Evolutionary conservation across 2,888 invertebrate genomes (phyloP).

Genomic region (Ormyrus nitidulus): DNA sequence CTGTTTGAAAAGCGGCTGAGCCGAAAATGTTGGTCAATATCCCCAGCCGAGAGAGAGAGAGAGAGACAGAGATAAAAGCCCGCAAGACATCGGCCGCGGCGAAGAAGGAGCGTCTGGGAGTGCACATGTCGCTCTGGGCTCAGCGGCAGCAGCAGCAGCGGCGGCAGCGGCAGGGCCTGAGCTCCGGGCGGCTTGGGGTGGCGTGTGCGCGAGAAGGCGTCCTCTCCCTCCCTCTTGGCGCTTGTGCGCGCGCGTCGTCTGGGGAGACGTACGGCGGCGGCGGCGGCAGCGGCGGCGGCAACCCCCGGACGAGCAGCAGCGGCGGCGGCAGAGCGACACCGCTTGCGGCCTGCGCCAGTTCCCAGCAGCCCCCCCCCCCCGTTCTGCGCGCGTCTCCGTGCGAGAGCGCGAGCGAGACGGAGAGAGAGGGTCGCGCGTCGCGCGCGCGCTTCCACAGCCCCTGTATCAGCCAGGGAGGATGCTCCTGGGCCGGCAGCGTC

Average conservation of each 20-base stretch:
- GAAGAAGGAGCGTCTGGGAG: background rate
- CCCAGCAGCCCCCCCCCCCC: background rate
- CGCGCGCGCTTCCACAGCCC: background rate
- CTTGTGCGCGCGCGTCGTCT: constrained; percentile 10
- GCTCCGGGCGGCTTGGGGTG: constrained; percentile 3
- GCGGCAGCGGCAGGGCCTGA: background rate
- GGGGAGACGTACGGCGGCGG: constrained; percentile 14
- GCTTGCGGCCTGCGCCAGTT: background rate
- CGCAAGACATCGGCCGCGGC: background rate
- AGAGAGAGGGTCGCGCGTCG: background rate
- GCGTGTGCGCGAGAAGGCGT: too few relatives aligned
- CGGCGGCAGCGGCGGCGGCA: constrained; percentile 13
- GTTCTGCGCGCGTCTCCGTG: background rate
- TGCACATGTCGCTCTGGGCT: constrained; percentile 3
- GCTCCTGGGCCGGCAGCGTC: constrained; percentile 37
- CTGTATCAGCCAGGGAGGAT: constrained; percentile 33
- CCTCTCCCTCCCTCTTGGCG: too few relatives aligned
- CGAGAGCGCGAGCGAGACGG: constrained; percentile 6
- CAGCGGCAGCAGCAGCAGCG: background rate
- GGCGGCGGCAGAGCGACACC: background rate
- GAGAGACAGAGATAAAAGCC: background rate
- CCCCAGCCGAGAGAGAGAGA: background rate
- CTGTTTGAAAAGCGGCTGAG: too few relatives aligned
- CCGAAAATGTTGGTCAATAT: too few relatives aligned
- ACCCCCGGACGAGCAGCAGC: constrained; percentile 2